phyloP scores from a whole-genome alignment of 1,140 invertebrate genomes.

The Hylaeus volcanicus region DNA sequence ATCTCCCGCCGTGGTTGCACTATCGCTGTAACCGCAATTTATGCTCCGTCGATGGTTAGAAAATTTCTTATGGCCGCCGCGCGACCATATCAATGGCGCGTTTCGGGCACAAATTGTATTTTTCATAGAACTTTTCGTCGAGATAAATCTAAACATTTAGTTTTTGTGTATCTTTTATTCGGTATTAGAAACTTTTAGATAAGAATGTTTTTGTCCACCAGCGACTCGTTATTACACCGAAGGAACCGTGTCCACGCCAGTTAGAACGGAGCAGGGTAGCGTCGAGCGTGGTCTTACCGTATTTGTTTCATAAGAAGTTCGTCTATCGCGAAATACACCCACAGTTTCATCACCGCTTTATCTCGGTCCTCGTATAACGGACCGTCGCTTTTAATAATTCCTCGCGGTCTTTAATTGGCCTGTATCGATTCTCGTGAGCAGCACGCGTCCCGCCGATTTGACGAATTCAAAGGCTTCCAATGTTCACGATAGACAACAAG shows the following conservation, averaged over 20 bases:
- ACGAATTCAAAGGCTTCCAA: constrained; percentile 36
- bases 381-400: constrained; percentile 22
- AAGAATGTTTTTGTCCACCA: too few relatives aligned
- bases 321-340: background rate
- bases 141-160: too few relatives aligned
- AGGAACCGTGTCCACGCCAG: too few relatives aligned
- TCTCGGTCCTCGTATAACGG: background rate
- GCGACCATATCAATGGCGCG: background rate
- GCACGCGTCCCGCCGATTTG: constrained; percentile 30
- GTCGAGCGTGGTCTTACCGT: too few relatives aligned
- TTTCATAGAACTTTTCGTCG: too few relatives aligned
- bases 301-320: constrained; percentile 4
- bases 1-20: background rate
- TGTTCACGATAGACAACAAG: constrained; percentile 37
- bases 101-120: too few relatives aligned
- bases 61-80: background rate
- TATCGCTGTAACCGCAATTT: background rate
- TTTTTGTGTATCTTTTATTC: too few relatives aligned
- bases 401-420: constrained; percentile 27
- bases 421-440: constrained; percentile 12
- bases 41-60: background rate
- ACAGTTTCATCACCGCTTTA: constrained; percentile 3
- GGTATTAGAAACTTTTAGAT: too few relatives aligned
- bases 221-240: too few relatives aligned
- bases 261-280: too few relatives aligned